Evolutionary conservation across 1,140 invertebrate genomes (phyloP).

Genomic region (Neelides sp.): DNA sequence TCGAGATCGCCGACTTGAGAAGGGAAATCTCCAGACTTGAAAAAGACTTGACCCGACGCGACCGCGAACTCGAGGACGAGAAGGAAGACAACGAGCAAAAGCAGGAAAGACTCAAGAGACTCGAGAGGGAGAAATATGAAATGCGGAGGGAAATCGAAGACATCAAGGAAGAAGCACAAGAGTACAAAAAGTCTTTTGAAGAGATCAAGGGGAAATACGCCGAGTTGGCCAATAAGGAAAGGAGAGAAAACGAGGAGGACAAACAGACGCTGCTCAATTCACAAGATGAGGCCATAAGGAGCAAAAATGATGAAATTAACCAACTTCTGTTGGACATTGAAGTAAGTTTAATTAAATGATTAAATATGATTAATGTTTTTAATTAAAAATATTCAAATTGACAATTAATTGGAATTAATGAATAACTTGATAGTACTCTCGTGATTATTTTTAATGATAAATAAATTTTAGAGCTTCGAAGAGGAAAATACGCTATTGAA

Average conservation of each 20-base stretch:
- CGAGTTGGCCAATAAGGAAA: slow-evolving; percentile 25
- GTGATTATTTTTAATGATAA: too few relatives aligned
- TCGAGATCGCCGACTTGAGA: slow-evolving; percentile 6
- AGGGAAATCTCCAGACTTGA: slow-evolving; percentile 12
- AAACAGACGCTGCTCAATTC: slow-evolving; percentile 32
- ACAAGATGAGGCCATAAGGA: slow-evolving; percentile 35
- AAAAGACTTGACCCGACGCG: slow-evolving; percentile 19
- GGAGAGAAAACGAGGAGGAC: slow-evolving; percentile 41
- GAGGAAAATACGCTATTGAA: slow-evolving; percentile 50
- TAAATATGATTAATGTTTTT: neutral
- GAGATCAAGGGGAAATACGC: slow-evolving; percentile 12
- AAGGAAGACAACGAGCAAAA: slow-evolving; percentile 16
- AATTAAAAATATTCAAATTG: too few relatives aligned
- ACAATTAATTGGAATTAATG: too few relatives aligned
- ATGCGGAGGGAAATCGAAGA: slow-evolving; percentile 26
- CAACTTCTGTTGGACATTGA: slow-evolving; percentile 51
- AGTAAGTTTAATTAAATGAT: slow-evolving; percentile 35
- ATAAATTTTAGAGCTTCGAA: slow-evolving; percentile 44
- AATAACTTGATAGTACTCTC: too few relatives aligned
- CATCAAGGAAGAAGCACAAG: slow-evolving; percentile 19
- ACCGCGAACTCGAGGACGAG: slow-evolving; percentile 24
- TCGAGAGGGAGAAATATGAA: slow-evolving; percentile 27
- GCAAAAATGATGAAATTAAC: slow-evolving; percentile 54
- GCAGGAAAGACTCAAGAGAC: slow-evolving; percentile 20
- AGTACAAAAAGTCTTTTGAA: slow-evolving; percentile 23